Evolutionary conservation across 2,797 vertebrate genomes (phyloP).

Genomic region (Pseudopleuronectes americanus): DNA sequence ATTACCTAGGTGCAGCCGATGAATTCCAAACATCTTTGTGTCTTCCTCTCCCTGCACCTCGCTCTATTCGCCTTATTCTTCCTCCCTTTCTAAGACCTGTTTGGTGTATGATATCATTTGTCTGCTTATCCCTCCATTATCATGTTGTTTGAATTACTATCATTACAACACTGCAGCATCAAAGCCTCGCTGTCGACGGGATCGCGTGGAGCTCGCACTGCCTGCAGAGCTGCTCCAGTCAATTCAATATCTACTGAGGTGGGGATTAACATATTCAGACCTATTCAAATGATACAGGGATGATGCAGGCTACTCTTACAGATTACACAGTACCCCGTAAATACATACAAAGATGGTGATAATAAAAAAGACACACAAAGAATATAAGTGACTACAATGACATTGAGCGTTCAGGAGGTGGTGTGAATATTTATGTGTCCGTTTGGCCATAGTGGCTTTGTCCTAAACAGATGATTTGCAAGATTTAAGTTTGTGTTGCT

Average conservation of each 20-base stretch:
- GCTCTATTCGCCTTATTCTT: constrained; percentile 62
- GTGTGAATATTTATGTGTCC: constrained; percentile 40
- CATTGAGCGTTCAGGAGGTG: constrained; percentile 71
- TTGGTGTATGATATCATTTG: constrained; percentile 77
- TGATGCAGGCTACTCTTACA: constrained; percentile 69
- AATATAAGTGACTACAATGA: constrained; percentile 61
- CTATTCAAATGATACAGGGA: constrained; percentile 74
- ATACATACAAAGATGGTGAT: constrained; percentile 71
- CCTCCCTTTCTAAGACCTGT: constrained; percentile 71
- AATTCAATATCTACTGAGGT: constrained; percentile 72
- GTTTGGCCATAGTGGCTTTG: constrained; percentile 41
- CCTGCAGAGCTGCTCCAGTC: constrained; percentile 76
- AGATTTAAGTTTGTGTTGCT: constrained; percentile 34
- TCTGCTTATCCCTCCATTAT: constrained; percentile 79
- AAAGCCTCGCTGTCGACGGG: constrained; percentile 71
- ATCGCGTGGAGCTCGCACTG: constrained; percentile 55
- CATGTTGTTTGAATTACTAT: constrained; percentile 82
- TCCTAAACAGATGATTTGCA: constrained; percentile 37
- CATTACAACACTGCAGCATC: constrained; percentile 77
- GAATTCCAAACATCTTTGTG: constrained; percentile 74
- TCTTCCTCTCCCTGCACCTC: constrained; percentile 46
- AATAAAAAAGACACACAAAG: constrained; percentile 60
- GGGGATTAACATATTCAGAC: constrained; percentile 80
- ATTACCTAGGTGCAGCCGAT: constrained; percentile 72
- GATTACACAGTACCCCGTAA: constrained; percentile 74